Evolutionary conservation across 2,113 vertebrate genomes (phyloP), one percentile per base, ranked within the genome.

Genomic region (Lates calcarifer): DNA sequence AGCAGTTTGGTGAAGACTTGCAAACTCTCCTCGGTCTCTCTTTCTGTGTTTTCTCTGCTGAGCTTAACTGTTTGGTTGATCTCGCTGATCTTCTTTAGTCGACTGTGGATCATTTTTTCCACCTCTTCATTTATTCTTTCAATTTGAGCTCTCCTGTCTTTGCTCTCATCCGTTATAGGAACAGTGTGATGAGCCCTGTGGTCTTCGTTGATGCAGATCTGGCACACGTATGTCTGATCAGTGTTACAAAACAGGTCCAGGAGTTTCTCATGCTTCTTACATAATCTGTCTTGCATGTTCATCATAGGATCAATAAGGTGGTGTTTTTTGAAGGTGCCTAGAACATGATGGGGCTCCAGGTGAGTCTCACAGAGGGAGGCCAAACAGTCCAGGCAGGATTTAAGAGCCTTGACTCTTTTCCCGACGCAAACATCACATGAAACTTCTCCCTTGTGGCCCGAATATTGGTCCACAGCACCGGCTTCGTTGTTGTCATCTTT

Each of bases 381-480:
- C 91, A 96, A 95, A 88, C 98, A 99, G 58, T 96, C 96, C 86
- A 98, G 84, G 77, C 97, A 99, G 28, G 97, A 97, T 86, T 96
- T 97, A 9, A 96, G 92, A 0, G 97, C 97, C 79, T 93, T 96
- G 20, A 85, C 73, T 81, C 92, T 95, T 91, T 94, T 96, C 31
- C 94, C 95, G 0, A 95, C 89, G 81, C 97, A 98, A 57, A 97
- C 94, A 60, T 98, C 97, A 0, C 96, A 97, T n/a, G 93, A 91
- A 31, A 97, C 94, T 0, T 96, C 96, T 60, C 95, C 96, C 0
- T 91, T 43, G 6, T 11, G 12, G 28, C 49, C 22, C 2, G 39
- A n/a, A 51, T 61, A 13, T 35, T 53, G 72, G 12, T 69, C 78
- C 14, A 5, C 22, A 4, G 61, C 14, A 4, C 45, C 6, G 3